Percentiles rank a stretch among this genome's conserved stretches.
Evolutionary conservation across 2,888 invertebrate species (phyloP).

Genomic region (Criorhina ranunculi): DNA sequence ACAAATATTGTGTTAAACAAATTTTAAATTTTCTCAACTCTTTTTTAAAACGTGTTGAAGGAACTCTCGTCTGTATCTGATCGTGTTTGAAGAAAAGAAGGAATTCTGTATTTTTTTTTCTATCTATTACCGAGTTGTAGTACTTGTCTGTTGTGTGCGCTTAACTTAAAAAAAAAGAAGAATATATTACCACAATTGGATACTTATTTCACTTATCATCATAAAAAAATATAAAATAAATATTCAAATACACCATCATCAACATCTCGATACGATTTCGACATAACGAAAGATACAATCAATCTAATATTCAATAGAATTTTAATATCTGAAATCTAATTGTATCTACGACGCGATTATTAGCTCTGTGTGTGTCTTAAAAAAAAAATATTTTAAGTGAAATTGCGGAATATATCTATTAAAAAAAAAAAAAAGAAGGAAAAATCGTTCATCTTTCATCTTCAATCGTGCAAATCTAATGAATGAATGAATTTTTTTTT

Average conservation of each 20-base stretch:
- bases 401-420: conserved; percentile 57
- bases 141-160: conserved; percentile 58
- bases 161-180: conserved; percentile 20
- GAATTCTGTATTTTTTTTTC: conserved; percentile 27
- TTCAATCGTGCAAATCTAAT: conserved; percentile 76
- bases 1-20: conserved; percentile 15
- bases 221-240: conserved; percentile 18
- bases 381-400: conserved; percentile 59
- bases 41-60: conserved; percentile 30
- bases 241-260: conserved; percentile 19
- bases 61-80: conserved; percentile 59
- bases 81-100: conserved; percentile 54
- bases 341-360: conserved; percentile 74
- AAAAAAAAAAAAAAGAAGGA: conserved; percentile 42
- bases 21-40: conserved; percentile 22
- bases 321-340: conserved; percentile 61
- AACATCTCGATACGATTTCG: conserved; percentile 74
- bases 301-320: conserved; percentile 58
- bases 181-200: conserved; percentile 46
- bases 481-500: conserved; percentile 74
- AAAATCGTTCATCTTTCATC: conserved; percentile 73
- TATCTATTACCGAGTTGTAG: conserved; percentile 58
- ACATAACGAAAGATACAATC: conserved; percentile 68
- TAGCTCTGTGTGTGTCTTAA: conserved; percentile 50
- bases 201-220: conserved; percentile 61